Conservation (phyloP, 1,140 invertebrate species). For the Micrasema minimum region DNA sequence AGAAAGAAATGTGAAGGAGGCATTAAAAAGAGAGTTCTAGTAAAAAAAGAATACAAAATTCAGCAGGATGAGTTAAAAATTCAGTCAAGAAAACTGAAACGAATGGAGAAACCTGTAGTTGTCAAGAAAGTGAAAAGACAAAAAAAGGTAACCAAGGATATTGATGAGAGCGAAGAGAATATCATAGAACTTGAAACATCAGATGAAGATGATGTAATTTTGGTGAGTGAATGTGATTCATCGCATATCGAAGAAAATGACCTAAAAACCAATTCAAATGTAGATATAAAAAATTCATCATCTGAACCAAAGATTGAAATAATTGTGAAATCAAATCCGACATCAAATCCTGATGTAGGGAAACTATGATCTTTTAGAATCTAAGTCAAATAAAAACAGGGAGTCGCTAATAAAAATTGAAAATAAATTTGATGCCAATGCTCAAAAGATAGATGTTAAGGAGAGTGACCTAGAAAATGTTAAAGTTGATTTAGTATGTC, state of each 20-base stretch:
- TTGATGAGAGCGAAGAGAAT: slow-evolving; percentile 5
- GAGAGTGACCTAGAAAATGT: no score
- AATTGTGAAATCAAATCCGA: no score
- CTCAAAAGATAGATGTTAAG: no score
- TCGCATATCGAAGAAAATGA: not conserved
- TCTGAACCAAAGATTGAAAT: no score
- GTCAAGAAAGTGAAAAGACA: not conserved
- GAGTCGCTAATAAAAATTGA: no score
- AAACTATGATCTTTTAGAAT: no score
- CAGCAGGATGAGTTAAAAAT: slow-evolving; percentile 17
- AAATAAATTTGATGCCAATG: no score
- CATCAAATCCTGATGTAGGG: no score
- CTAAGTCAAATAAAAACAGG: no score
- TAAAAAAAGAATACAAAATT: slow-evolving; percentile 42
- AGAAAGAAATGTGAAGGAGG: slow-evolving; percentile 57
- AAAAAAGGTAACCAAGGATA: not conserved
- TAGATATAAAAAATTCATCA: no score
- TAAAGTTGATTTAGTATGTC: no score
- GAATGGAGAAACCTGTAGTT: not conserved
- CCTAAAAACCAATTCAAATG: no score
- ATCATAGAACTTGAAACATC: slow-evolving; percentile 12
- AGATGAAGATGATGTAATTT: slow-evolving; percentile 24
- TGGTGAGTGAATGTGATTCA: slow-evolving; percentile 9
- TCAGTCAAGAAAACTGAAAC: not conserved
- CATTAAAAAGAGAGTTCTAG: slow-evolving; percentile 42